A percentile compares a stretch with the other conserved stretches of the same genome.
phyloP scores from a whole-genome alignment of 2,113 vertebrate genomes.

The Caracal caracal region DNA sequence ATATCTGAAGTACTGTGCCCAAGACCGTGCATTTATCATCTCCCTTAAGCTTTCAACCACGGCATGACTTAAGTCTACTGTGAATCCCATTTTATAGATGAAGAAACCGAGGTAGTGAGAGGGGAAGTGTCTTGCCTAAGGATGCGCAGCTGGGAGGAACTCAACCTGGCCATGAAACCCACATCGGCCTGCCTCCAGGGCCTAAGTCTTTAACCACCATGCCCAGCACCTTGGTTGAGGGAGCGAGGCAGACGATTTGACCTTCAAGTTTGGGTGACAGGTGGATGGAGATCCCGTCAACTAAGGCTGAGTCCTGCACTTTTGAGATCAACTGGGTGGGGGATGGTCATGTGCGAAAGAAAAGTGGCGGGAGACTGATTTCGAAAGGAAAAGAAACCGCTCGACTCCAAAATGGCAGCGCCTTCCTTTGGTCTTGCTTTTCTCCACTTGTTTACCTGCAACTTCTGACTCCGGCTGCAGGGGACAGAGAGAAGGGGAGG shows the following conservation, averaged over 20 bases:
- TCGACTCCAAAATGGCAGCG: background rate
- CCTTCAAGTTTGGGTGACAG: background rate
- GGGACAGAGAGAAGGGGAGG: conserved; percentile 67
- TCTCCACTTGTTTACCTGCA: conserved; percentile 71
- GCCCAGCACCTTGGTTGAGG: background rate
- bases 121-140: background rate
- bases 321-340: background rate
- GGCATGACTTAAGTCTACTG: background rate
- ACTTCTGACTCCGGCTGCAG: conserved; percentile 63
- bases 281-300: background rate
- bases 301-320: background rate
- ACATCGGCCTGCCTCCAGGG: background rate
- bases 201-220: background rate
- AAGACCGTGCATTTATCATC: background rate
- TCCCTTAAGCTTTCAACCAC: background rate
- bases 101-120: background rate
- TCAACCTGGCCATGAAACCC: background rate
- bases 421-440: conserved; percentile 59
- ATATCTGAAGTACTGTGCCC: background rate
- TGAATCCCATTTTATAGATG: background rate
- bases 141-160: background rate
- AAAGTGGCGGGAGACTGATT: background rate
- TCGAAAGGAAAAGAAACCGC: conserved; percentile 26
- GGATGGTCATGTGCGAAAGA: background rate
- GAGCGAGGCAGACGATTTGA: background rate